phyloP scores from a whole-genome alignment of 2,113 vertebrate species.

The Dicaeum eximium region DNA sequence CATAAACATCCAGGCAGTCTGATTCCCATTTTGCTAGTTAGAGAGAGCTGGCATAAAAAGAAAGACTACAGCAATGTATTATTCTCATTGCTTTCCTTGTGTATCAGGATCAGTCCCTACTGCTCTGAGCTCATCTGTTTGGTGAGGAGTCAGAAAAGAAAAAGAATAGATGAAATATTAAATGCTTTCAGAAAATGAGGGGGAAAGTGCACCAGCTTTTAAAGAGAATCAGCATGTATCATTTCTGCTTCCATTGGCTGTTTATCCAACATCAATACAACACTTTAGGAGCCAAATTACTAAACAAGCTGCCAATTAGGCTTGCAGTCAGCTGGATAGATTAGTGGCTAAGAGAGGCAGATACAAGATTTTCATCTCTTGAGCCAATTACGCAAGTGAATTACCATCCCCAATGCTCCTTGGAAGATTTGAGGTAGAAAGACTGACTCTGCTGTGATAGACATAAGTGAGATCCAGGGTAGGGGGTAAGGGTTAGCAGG shows the following conservation, averaged over 20 bases:
- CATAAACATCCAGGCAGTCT: not conserved
- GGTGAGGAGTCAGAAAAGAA: not conserved
- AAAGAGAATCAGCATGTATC: conserved; percentile 65
- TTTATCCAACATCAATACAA: conserved; percentile 84
- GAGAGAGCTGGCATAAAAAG: not conserved
- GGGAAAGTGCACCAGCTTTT: conserved; percentile 36
- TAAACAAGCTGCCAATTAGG: conserved; percentile 88
- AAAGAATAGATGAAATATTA: conserved; percentile 22
- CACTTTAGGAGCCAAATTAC: conserved; percentile 86
- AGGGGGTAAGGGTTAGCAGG: conserved; percentile 54
- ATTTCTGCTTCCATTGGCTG: conserved; percentile 76
- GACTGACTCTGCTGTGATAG: conserved; percentile 52
- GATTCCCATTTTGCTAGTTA: conserved; percentile 21
- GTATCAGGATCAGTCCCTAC: conserved; percentile 21
- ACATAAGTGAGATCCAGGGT: conserved; percentile 53
- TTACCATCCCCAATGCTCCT: conserved; percentile 69
- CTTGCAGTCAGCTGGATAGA: conserved; percentile 83
- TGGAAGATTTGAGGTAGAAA: conserved; percentile 70
- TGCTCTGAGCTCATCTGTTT: conserved; percentile 16
- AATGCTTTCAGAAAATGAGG: conserved; percentile 16
- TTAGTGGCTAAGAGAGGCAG: conserved; percentile 77
- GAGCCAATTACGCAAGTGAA: conserved; percentile 80
- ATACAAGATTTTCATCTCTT: conserved; percentile 84
- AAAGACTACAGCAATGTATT: not conserved
- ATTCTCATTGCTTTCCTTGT: not conserved